These are phyloP conservation scores for Noctua janthina DNA, from an alignment of 2,888 invertebrate genomes.

Conservation along the genomic window DNA sequence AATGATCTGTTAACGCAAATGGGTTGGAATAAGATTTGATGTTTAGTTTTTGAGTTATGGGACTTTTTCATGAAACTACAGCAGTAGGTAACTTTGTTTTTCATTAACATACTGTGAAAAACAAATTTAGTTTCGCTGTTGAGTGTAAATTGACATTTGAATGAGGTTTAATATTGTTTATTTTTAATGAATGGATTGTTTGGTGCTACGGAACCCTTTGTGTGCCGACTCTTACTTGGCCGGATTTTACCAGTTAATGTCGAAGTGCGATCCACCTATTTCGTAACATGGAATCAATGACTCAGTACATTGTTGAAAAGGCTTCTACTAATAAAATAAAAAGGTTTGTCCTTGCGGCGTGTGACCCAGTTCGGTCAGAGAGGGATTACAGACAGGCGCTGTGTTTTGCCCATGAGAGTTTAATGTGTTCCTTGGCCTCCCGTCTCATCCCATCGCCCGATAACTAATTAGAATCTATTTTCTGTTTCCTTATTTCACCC, in stretches of 20 bases:
- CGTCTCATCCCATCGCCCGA: conserved; percentile 68
- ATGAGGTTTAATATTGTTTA: no score
- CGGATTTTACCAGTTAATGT: background rate
- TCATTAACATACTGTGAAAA: no score
- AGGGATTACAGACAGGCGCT: conserved; percentile 68
- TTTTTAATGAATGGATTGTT: background rate
- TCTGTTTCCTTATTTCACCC: conserved; percentile 66
- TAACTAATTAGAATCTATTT: conserved; percentile 81
- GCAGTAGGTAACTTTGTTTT: no score
- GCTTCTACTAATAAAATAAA: conserved; percentile 71
- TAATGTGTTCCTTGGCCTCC: conserved; percentile 77
- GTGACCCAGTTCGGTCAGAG: conserved; percentile 73
- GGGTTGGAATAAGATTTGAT: background rate
- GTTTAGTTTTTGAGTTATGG: no score
- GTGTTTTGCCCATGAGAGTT: conserved; percentile 78
- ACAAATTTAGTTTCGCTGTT: no score
- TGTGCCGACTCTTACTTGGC: background rate
- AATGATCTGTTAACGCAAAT: background rate
- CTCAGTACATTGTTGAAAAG: conserved; percentile 42
- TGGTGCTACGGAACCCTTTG: background rate
- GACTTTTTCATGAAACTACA: no score
- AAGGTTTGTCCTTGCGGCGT: conserved; percentile 71
- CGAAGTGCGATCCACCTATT: conserved; percentile 1
- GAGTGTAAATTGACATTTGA: no score
- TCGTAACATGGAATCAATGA: conserved; percentile 39